Conservation (phyloP, 1,140 invertebrate genomes). For the Apis florea region DNA sequence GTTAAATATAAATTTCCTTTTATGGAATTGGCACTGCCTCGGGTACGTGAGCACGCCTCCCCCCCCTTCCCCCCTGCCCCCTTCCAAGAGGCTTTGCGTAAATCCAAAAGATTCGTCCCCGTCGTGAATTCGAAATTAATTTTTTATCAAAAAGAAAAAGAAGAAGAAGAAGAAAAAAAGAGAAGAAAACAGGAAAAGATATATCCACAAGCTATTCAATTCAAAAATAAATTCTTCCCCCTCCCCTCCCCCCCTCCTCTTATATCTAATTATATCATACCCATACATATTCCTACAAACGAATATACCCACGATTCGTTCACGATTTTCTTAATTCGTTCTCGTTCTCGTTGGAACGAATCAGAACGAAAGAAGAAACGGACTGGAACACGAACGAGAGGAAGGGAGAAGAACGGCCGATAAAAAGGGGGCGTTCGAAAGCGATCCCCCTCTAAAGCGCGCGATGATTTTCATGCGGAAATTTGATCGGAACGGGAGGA, state of each 20-base stretch:
- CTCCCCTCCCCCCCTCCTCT: no score
- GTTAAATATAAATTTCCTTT: conserved; percentile 41
- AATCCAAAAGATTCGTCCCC: conserved; percentile 4
- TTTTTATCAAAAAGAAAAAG: background rate
- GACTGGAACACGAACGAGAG: rapidly evolving
- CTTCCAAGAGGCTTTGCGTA: conserved; percentile 25
- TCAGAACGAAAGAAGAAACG: no score
- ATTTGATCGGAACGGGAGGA: background rate
- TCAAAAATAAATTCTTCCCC: no score
- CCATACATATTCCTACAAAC: no score
- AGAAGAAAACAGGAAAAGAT: no score
- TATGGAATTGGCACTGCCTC: conserved; percentile 29
- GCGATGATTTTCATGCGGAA: conserved; percentile 16
- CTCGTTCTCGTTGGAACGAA: background rate
- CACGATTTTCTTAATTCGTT: background rate
- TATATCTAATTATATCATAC: no score
- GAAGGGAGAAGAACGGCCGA: rapidly evolving
- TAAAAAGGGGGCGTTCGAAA: background rate
- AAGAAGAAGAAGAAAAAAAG: no score
- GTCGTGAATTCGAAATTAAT: background rate
- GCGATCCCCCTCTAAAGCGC: background rate
- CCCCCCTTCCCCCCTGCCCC: no score
- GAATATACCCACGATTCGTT: no score
- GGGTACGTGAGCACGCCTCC: background rate
- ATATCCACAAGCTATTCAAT: no score